phyloP scores from a whole-genome alignment of 2,888 invertebrate species.

The Orthosia incerta region DNA sequence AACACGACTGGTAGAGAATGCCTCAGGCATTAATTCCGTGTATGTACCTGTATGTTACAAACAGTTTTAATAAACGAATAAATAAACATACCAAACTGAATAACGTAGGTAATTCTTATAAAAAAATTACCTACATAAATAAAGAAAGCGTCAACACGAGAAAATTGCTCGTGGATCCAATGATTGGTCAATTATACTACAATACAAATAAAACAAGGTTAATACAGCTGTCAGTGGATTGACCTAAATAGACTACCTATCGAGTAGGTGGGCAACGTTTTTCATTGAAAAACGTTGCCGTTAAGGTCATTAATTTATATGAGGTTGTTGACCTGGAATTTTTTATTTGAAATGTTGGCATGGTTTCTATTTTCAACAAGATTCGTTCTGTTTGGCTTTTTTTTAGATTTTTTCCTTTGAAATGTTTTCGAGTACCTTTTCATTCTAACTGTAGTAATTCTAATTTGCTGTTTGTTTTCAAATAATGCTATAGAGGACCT shows the following conservation, averaged over 20 bases:
- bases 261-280: constrained; percentile 18
- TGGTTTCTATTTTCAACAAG: not conserved
- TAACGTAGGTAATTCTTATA: not conserved
- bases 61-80: too few species aligned
- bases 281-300: constrained; percentile 19
- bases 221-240: not conserved
- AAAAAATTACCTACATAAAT: not conserved
- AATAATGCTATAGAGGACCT: too few species aligned
- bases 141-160: not conserved
- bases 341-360: constrained; percentile 3
- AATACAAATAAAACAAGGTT: constrained; percentile 23
- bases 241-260: constrained; percentile 24
- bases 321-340: constrained; percentile 3
- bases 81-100: not conserved
- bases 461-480: not conserved
- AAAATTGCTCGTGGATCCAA: constrained; percentile 4
- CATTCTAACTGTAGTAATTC: not conserved
- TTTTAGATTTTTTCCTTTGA: not conserved
- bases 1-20: too few species aligned
- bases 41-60: too few species aligned
- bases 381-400: not conserved
- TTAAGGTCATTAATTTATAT: constrained; percentile 9
- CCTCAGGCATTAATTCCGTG: too few species aligned
- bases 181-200: constrained; percentile 2
- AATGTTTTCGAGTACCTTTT: not conserved